These are phyloP conservation scores for Calosoma granatense DNA, from an alignment of 1,140 invertebrate species.

Conservation along the genomic window DNA sequence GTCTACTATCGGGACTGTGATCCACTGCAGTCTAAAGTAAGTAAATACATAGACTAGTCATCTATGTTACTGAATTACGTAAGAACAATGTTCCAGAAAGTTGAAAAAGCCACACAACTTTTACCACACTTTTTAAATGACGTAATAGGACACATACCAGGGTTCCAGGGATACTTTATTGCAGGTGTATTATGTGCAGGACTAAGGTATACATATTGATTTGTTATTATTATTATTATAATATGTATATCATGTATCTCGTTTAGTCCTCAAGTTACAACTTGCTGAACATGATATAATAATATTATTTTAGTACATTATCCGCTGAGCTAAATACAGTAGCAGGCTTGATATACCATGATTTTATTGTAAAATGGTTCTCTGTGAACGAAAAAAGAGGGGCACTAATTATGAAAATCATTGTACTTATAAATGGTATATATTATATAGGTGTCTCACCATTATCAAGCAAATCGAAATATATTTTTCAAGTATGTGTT, in stretches of 20 bases:
- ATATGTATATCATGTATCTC: too few relatives aligned
- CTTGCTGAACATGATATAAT: not conserved
- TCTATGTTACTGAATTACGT: not conserved
- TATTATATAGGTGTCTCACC: too few relatives aligned
- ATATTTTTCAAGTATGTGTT: too few relatives aligned
- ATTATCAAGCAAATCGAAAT: too few relatives aligned
- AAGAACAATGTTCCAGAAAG: not conserved
- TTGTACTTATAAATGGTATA: too few relatives aligned
- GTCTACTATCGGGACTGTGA: too few relatives aligned
- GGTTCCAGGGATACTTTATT: constrained; percentile 54
- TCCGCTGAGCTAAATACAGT: constrained; percentile 39
- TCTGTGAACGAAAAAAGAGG: too few relatives aligned
- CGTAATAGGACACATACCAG: constrained; percentile 38
- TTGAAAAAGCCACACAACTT: not conserved
- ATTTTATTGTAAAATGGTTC: constrained; percentile 28
- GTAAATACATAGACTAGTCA: constrained; percentile 11
- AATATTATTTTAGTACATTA: constrained; percentile 35
- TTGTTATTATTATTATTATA: too few relatives aligned
- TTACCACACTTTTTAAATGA: constrained; percentile 50
- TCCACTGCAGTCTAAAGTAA: too few relatives aligned
- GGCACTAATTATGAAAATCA: too few relatives aligned
- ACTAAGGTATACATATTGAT: not conserved
- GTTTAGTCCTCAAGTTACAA: too few relatives aligned
- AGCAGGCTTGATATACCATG: constrained; percentile 43
- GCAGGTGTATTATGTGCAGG: constrained; percentile 53